Base-by-base conservation (phyloP, 2,113 vertebrate genomes). In the Centropus bengalensis region DNA sequence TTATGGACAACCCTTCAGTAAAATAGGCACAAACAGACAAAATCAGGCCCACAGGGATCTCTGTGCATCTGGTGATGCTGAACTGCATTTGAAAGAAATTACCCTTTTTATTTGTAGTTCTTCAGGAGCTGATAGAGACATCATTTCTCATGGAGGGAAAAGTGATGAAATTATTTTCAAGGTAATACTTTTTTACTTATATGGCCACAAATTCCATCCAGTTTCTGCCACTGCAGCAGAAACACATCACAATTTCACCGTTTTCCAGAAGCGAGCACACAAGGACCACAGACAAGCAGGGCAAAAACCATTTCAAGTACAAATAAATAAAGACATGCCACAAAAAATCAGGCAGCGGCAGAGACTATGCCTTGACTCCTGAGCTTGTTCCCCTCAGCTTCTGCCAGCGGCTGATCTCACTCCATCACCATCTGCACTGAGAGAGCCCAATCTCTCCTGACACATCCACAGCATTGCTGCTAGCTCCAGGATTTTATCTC, bases 291-390 rank as follows among this genome's bases (percentile, higher is more conserved):
- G 68, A 59, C 44, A 64, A 62, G 36, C 7, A 24, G 22, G 33
- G 44, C 27, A 82, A 92, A 91, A 64, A 14, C 24, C 38, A 60
- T 74, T 91, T 80, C 67, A 87, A 94, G 49, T 45, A 44, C 80
- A 92, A 88, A 77, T 47, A 86, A 91, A 92, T 23, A 59, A 77
- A 94, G 85, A 83, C 60, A 82, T 92, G 78, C 49, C 88, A 81
- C 77, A 90, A 91, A 77, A 91, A 69, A 87, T 66, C 82, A 92
- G 59, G n/a, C 67, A 71, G 62, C 6, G 0, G 51, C 74, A 82
- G 38, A 58, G 80, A 84, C 58, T 52, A n/a, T 51, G 19, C 45
- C 47, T 64, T 33, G 67, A 71, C 22, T 88, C 40, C 71, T 38
- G 27, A 78, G 51, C 45, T 36, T 2, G 1, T 36, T 78, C 33